Evolutionary conservation across 2,113 vertebrate genomes (phyloP).

Genomic region (Ptilorrhoa leucosticta): DNA sequence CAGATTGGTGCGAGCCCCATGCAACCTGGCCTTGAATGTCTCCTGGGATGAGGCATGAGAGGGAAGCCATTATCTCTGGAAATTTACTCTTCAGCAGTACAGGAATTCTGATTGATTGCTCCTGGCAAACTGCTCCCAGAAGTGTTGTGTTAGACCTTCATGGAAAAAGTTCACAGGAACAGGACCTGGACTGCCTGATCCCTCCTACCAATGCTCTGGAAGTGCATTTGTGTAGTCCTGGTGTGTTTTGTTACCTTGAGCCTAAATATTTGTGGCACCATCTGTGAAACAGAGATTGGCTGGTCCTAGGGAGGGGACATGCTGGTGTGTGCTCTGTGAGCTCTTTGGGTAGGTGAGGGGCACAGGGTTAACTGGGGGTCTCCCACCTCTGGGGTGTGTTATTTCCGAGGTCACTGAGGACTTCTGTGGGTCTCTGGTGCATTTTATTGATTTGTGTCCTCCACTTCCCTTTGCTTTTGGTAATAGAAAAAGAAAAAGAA

Average conservation of each 20-base stretch:
- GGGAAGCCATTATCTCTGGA: not conserved
- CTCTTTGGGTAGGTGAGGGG: not conserved
- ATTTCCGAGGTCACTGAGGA: not conserved
- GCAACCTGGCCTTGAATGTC: not conserved
- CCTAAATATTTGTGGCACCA: not conserved
- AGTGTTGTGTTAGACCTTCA: not conserved
- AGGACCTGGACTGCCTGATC: not conserved
- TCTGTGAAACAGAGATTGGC: not conserved
- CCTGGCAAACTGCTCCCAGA: rapidly evolving
- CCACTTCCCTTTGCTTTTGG: not conserved
- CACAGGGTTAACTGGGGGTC: not conserved
- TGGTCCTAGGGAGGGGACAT: not conserved
- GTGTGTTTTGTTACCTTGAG: not conserved
- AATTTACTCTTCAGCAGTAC: not conserved
- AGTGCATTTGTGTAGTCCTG: not conserved
- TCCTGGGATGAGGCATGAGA: not conserved
- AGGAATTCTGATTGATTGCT: not conserved
- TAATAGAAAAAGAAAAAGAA: not conserved
- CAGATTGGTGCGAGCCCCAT: not conserved
- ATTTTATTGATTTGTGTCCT: not conserved
- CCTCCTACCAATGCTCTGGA: not conserved
- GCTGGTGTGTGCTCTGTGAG: not conserved
- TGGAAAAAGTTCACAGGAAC: not conserved
- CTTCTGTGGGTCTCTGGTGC: not conserved
- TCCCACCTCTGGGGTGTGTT: not conserved